phyloP scores from a whole-genome alignment of 2,888 invertebrate species.

The Iselma pallidipennis region DNA sequence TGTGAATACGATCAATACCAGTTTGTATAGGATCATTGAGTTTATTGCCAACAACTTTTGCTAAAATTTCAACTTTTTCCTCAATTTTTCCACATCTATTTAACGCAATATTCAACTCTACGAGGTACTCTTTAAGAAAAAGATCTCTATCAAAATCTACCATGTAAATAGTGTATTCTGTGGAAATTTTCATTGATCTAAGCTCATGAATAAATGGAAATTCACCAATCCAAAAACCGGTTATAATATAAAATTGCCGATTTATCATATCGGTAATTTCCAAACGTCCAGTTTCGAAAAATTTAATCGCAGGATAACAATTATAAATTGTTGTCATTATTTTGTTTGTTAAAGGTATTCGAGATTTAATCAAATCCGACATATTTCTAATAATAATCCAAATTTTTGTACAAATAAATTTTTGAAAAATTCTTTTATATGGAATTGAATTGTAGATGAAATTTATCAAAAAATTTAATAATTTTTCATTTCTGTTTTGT shows the following conservation, averaged over 20 bases:
- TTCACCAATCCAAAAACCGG: constrained; percentile 35
- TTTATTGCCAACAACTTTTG: no score
- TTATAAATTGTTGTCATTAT: constrained; percentile 39
- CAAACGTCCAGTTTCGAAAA: constrained; percentile 40
- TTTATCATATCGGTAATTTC: constrained; percentile 43
- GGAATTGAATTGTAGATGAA: constrained; percentile 42
- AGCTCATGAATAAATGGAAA: constrained; percentile 50
- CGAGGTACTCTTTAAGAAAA: no score
- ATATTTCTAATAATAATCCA: no score
- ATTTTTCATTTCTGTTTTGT: constrained; percentile 24
- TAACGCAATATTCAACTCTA: neutral
- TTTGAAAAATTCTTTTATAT: constrained; percentile 36
- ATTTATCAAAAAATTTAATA: constrained; percentile 37
- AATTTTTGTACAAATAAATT: constrained; percentile 33
- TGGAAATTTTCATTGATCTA: constrained; percentile 36
- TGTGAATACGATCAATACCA: no score
- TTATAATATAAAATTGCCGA: constrained; percentile 44
- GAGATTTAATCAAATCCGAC: constrained; percentile 15
- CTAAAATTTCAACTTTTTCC: no score
- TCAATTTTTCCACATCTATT: neutral
- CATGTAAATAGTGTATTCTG: constrained; percentile 43
- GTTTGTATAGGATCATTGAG: no score
- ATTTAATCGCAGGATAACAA: constrained; percentile 45
- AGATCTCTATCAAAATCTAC: constrained; percentile 44
- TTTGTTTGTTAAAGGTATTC: constrained; percentile 36